Percentiles rank a stretch among this genome's conserved stretches.
phyloP scores from a whole-genome alignment of 2,888 invertebrate genomes.

The Himalopsyche japonica region DNA sequence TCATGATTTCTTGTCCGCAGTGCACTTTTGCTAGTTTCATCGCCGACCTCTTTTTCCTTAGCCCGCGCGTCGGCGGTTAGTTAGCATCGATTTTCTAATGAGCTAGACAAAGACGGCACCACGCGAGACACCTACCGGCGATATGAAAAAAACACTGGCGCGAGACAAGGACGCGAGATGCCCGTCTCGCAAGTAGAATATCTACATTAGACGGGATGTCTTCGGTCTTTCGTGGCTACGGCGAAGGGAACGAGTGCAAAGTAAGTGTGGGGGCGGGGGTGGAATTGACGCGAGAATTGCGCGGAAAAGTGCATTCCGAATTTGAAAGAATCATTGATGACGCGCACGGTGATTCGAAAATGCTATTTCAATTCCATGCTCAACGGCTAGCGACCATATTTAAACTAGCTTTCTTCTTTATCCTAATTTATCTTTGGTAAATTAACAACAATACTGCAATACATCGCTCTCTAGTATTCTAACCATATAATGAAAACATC shows the following conservation, averaged over 20 bases:
- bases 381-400: too few species aligned
- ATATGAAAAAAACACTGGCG: slow-evolving; percentile 46
- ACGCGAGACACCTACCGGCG: slow-evolving; percentile 27
- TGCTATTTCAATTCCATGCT: too few species aligned
- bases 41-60: background rate
- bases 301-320: slow-evolving; percentile 33
- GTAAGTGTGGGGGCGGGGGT: background rate
- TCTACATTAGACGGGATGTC: slow-evolving; percentile 37
- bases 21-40: background rate
- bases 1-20: background rate
- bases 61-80: slow-evolving; percentile 11
- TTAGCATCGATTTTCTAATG: slow-evolving; percentile 40
- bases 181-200: slow-evolving; percentile 25
- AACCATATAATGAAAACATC: too few species aligned
- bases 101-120: slow-evolving; percentile 29
- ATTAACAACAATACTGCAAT: too few species aligned
- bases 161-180: slow-evolving; percentile 43
- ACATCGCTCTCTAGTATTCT: too few species aligned
- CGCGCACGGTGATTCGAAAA: background rate
- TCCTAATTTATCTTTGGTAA: too few species aligned
- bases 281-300: slow-evolving; percentile 19
- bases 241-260: background rate
- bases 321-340: slow-evolving; percentile 13
- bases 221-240: slow-evolving; percentile 8
- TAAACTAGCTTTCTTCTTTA: too few species aligned